Conservation (phyloP, 53 echinoderm and acorn worm species). For the Antedon mediterranea region DNA sequence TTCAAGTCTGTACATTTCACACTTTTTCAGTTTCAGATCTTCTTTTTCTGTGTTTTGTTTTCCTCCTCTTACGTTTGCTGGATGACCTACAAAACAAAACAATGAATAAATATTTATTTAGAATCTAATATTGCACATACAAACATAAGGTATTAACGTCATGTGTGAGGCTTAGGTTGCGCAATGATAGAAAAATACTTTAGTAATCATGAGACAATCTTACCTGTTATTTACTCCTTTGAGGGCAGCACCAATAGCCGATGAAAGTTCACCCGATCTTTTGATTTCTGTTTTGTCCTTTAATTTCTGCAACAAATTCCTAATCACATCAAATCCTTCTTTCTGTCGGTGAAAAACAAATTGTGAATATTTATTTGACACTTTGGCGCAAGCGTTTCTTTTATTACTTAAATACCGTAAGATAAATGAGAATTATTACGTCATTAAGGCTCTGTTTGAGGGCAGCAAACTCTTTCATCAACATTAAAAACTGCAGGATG, state of each 20-base stretch:
- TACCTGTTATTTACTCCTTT: constrained; percentile 11
- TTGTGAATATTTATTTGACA: too few relatives aligned
- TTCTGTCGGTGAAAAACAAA: neutral
- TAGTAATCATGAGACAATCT: too few relatives aligned
- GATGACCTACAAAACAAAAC: too few relatives aligned
- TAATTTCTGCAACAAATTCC: constrained; percentile 11
- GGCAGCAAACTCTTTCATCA: constrained; percentile 33
- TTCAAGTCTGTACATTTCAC: too few relatives aligned
- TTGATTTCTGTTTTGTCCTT: constrained; percentile 42
- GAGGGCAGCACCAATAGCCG: constrained; percentile 17
- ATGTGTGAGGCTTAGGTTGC: too few relatives aligned
- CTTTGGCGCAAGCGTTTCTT: too few relatives aligned
- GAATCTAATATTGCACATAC: too few relatives aligned
- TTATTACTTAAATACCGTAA: too few relatives aligned
- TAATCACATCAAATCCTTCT: neutral
- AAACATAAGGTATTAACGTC: too few relatives aligned
- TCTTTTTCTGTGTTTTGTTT: neutral
- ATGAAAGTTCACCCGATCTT: constrained; percentile 40
- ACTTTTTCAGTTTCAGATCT: neutral
- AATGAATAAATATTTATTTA: too few relatives aligned
- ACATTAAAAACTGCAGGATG: constrained; percentile 27
- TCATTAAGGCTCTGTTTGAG: constrained; percentile 32
- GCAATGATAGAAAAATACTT: too few relatives aligned
- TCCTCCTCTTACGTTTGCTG: neutral
- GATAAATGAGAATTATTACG: constrained; percentile 14